phyloP scores from a whole-genome alignment of 1,140 invertebrate genomes.

The Dryas iulia region DNA sequence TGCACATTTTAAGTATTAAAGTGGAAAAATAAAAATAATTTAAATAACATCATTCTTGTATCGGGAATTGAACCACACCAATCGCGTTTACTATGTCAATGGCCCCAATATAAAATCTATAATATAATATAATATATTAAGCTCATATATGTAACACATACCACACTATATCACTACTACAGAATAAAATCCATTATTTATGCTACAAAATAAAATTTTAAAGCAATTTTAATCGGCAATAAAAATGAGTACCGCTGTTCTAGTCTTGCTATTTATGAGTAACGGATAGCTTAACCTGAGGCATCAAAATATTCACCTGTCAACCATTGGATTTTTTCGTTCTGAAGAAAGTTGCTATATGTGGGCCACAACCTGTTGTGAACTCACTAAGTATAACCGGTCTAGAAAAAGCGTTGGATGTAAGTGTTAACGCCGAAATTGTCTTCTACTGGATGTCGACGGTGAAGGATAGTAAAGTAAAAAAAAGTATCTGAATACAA shows the following conservation, averaged over 20 bases:
- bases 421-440: not conserved
- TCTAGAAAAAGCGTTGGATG: conserved; percentile 23
- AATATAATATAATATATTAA: too few species aligned
- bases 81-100: too few species aligned
- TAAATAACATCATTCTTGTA: too few species aligned
- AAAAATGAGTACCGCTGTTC: not conserved
- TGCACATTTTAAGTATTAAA: too few species aligned
- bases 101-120: too few species aligned
- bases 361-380: conserved; percentile 63
- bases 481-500: not conserved
- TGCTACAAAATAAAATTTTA: not conserved
- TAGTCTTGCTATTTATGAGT: conserved; percentile 3
- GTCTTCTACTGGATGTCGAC: not conserved
- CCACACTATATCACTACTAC: not conserved
- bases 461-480: not conserved
- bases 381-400: conserved; percentile 52
- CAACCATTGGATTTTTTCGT: conserved; percentile 43
- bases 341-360: conserved; percentile 59
- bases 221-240: not conserved
- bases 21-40: too few species aligned
- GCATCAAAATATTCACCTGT: conserved; percentile 27
- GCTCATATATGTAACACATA: too few species aligned
- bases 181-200: not conserved
- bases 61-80: too few species aligned
- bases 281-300: conserved; percentile 23